Evolutionary conservation across 2,888 invertebrate species (phyloP).

Genomic region (Trissolcus brochymenae): DNA sequence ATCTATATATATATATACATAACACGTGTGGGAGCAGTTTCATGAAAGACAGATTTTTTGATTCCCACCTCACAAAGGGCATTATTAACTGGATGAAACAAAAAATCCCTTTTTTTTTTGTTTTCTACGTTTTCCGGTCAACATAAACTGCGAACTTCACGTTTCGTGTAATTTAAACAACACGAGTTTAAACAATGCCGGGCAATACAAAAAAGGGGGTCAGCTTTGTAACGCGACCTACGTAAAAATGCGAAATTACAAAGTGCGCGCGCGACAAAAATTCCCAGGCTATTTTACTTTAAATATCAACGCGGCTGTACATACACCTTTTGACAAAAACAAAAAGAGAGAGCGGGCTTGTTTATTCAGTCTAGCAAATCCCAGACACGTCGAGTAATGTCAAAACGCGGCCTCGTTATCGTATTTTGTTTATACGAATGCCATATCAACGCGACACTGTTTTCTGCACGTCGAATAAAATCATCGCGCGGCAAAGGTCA

Average conservation of each 20-base stretch:
- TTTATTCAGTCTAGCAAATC: slow-evolving; percentile 49
- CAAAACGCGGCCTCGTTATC: slow-evolving; percentile 55
- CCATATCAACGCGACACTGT: slow-evolving; percentile 46
- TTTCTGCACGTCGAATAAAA: slow-evolving; percentile 52
- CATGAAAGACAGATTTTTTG: slow-evolving; percentile 32
- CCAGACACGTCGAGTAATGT: slow-evolving; percentile 51
- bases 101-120: background rate
- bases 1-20: slow-evolving; percentile 30
- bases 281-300: slow-evolving; percentile 48
- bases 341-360: slow-evolving; percentile 18
- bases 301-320: slow-evolving; percentile 35
- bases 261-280: slow-evolving; percentile 40
- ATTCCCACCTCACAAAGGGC: slow-evolving; percentile 24
- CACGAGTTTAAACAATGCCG: slow-evolving; percentile 47
- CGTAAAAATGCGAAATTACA: slow-evolving; percentile 52
- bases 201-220: slow-evolving; percentile 34
- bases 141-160: slow-evolving; percentile 48
- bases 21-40: slow-evolving; percentile 21
- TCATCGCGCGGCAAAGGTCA: slow-evolving; percentile 27
- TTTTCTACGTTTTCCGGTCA: slow-evolving; percentile 42
- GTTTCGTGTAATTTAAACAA: slow-evolving; percentile 48
- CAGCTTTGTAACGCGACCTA: slow-evolving; percentile 48
- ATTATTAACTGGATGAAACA: slow-evolving; percentile 40
- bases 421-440: slow-evolving; percentile 54
- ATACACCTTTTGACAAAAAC: background rate